Base-by-base conservation (phyloP, 1,140 invertebrate genomes). In the Aphelenchoides besseyi region DNA sequence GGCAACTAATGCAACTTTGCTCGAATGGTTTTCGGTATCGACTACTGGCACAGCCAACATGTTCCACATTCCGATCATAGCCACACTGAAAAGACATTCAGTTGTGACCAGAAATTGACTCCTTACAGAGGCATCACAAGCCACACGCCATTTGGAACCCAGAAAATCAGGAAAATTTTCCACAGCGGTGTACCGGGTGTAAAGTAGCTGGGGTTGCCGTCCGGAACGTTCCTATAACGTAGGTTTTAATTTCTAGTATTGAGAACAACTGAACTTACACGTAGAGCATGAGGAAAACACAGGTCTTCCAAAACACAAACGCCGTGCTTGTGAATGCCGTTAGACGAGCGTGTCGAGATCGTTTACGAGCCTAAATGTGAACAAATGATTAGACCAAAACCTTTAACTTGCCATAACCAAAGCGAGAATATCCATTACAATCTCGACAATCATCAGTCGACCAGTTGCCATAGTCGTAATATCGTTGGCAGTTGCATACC, bases 261-360 rank as follows among this genome's bases (percentile, higher is more conserved):
- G 9, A 26, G 9, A 32, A 26, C 9, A 57, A 61, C 28, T 33
- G 70, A 37, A 75, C 5, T 67, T 12, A 36, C 29, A 81, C 69
- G 66, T 80, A 81, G 9, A 81, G 69, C 0, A 76, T 61, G 57
- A 81, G 67, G 72, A 73, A 81, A 68, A 82, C 69, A 28, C 74
- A 54, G 0, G 79, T 81, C 66, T 81, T 81, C 79, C 79, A 81
- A 72, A 81, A 81, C 12, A 82, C 80, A 41, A 81, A 76, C 1
- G 75, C 72, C 33, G 33, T 75, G 0, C 74, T 75, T 2, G 72
- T 75, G 70, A 81, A 82, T 26, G 75, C 73, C 18, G 79, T 73
- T 23, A 81, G 57, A 3, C 79, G 29, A 18, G 79, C 70, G 57
- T 81, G 79, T 18, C 71, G 74, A 2, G 79, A 82, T 12, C 74